Evolutionary conservation across 2,888 invertebrate genomes (phyloP).

Genomic region (Philopedon plagiatum): DNA sequence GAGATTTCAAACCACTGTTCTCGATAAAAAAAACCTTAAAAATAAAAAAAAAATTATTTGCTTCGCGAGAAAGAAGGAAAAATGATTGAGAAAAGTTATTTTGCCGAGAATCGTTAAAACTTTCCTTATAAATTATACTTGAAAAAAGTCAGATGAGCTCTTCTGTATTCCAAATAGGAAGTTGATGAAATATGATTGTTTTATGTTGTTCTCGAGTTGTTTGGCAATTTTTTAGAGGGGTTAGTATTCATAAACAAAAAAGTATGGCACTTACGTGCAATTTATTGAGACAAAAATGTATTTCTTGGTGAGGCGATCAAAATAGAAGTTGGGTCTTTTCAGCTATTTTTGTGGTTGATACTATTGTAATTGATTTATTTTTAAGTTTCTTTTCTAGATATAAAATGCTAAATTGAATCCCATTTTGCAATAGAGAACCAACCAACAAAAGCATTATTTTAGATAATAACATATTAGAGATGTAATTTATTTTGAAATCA

Average conservation of each 20-base stretch:
- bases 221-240: conserved; percentile 22
- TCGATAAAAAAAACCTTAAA: not conserved
- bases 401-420: too few species aligned
- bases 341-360: not conserved
- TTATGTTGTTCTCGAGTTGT: conserved; percentile 26
- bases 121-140: conserved; percentile 37
- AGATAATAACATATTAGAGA: too few species aligned
- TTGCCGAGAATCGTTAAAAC: conserved; percentile 35
- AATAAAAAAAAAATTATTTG: conserved; percentile 5
- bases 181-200: conserved; percentile 36
- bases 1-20: not conserved
- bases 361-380: too few species aligned
- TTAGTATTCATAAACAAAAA: conserved; percentile 10
- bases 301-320: not conserved
- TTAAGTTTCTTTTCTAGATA: too few species aligned
- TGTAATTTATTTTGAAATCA: too few species aligned
- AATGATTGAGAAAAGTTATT: conserved; percentile 22
- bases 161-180: conserved; percentile 29
- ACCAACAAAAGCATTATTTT: too few species aligned
- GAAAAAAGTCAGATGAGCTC: conserved; percentile 28
- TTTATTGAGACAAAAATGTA: not conserved
- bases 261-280: conserved; percentile 5
- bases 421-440: too few species aligned
- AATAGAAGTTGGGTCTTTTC: not conserved
- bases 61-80: not conserved